These are phyloP conservation scores for Temnothorax nylanderi DNA, from an alignment of 1,140 invertebrate species.

Conservation along the genomic window DNA sequence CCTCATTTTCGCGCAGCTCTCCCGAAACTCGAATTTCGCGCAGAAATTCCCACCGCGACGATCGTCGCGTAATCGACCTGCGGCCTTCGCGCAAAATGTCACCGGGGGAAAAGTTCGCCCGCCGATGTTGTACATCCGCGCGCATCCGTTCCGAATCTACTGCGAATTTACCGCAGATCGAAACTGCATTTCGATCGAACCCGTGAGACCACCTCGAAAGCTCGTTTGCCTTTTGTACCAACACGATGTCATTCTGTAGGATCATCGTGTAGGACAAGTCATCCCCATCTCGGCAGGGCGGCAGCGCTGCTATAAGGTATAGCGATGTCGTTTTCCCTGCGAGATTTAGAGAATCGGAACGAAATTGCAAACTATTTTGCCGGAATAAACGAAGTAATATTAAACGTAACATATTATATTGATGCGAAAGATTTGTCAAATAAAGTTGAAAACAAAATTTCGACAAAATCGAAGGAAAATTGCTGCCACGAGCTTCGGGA, in stretches of 20 bases:
- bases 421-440: neutral
- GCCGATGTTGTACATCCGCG: slow-evolving; percentile 6
- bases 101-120: slow-evolving; percentile 14
- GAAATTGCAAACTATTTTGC: slow-evolving; percentile 11
- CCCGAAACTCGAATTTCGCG: slow-evolving; percentile 17
- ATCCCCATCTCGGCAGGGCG: neutral
- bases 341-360: neutral
- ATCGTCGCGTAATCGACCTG: slow-evolving; percentile 50
- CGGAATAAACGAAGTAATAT: neutral
- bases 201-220: slow-evolving; percentile 29
- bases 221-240: slow-evolving; percentile 46
- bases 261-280: slow-evolving; percentile 23
- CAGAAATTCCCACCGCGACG: slow-evolving; percentile 39
- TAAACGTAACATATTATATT: neutral
- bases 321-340: neutral
- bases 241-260: neutral
- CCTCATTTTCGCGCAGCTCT: neutral
- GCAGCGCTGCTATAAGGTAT: neutral
- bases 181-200: slow-evolving; percentile 51
- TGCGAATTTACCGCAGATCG: slow-evolving; percentile 48
- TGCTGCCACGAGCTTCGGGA: too few species aligned
- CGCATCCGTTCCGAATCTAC: slow-evolving; percentile 44
- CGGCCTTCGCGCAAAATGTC: slow-evolving; percentile 34
- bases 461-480: neutral
- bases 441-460: neutral